These are phyloP conservation scores for Catamblyrhynchus diadema DNA, from an alignment of 2,797 vertebrate genomes.

Conservation along the genomic window DNA sequence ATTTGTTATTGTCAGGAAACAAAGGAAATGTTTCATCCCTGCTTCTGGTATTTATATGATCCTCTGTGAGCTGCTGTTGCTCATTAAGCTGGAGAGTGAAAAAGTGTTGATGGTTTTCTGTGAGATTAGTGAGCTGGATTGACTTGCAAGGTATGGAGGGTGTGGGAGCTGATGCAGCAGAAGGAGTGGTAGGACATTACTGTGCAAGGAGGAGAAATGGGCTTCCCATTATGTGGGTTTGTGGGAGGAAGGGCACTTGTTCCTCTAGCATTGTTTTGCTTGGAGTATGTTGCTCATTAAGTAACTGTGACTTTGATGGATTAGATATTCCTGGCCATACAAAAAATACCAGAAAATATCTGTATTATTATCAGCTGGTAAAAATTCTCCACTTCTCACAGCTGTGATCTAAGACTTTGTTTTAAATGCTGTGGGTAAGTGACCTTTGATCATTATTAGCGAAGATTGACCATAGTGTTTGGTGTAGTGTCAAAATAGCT, in stretches of 20 bases:
- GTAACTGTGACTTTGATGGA: neutral
- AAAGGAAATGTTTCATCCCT: neutral
- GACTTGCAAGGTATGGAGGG: neutral
- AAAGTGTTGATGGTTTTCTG: neutral
- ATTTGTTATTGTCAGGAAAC: neutral
- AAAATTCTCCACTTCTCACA: neutral
- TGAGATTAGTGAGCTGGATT: neutral
- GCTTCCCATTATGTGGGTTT: neutral
- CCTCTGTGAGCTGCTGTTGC: neutral
- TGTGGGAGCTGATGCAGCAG: neutral
- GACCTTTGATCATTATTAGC: neutral
- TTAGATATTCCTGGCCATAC: neutral
- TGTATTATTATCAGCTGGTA: neutral
- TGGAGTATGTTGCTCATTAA: neutral
- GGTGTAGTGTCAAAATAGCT: neutral
- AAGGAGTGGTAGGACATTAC: neutral
- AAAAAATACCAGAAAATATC: neutral
- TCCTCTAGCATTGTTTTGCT: neutral
- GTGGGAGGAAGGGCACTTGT: neutral
- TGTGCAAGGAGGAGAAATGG: neutral
- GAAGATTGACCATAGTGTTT: neutral
- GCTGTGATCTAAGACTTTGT: neutral
- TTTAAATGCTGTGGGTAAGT: neutral
- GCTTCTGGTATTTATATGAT: conserved; percentile 3
- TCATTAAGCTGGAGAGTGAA: neutral